Conservation (phyloP, 2,113 vertebrate species). For the Gavia stellata region DNA sequence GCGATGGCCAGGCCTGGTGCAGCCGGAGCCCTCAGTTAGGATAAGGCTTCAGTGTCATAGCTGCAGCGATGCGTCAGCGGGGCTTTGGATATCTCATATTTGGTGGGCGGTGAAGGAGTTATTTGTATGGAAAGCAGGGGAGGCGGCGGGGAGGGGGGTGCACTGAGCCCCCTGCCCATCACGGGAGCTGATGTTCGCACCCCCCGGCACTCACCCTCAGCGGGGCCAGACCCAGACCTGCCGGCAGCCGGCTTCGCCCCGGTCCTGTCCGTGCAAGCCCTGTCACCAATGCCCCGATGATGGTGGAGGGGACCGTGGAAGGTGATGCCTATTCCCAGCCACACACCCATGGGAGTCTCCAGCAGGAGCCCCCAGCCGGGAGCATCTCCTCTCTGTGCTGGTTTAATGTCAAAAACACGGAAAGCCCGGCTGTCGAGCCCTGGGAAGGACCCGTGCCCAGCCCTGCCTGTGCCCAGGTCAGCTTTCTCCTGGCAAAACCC, state of each 20-base stretch:
- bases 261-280: accelerated
- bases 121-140: not conserved
- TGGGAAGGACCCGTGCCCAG: not conserved
- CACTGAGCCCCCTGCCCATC: not conserved
- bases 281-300: accelerated
- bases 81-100: not conserved
- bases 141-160: not conserved
- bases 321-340: not conserved
- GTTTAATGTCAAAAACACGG: not conserved
- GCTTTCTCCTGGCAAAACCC: not conserved
- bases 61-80: not conserved
- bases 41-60: not conserved
- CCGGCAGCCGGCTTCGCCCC: accelerated
- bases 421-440: not conserved
- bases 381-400: not conserved
- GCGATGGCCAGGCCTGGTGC: not conserved
- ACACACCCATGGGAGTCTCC: not conserved
- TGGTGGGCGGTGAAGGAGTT: not conserved
- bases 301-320: accelerated
- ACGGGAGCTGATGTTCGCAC: not conserved
- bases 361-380: not conserved
- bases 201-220: not conserved
- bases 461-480: not conserved
- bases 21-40: not conserved
- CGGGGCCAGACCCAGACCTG: not conserved